Percentiles rank a stretch among this genome's conserved stretches.
Conservation (phyloP, 2,113 vertebrate species). For the Falcunculus frontatus region DNA sequence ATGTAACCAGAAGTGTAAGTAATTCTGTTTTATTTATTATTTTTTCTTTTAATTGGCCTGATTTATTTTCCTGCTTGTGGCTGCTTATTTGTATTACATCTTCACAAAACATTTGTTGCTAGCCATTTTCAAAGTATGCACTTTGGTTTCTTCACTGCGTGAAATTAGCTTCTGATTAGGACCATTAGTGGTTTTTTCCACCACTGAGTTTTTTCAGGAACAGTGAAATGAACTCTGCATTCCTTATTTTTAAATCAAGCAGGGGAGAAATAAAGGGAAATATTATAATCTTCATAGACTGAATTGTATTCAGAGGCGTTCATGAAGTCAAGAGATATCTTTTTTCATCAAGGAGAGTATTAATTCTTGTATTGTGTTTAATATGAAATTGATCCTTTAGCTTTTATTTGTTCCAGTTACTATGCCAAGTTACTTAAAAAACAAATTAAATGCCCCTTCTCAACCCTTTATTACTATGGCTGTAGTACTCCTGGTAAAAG, state of each 20-base stretch:
- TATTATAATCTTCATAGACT: neutral
- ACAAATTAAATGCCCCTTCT: neutral
- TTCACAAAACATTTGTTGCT: neutral
- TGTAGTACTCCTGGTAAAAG: neutral
- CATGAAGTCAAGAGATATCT: neutral
- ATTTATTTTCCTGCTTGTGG: neutral
- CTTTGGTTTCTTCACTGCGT: neutral
- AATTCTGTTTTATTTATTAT: neutral
- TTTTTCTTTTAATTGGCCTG: neutral
- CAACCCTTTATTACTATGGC: neutral
- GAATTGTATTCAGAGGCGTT: neutral
- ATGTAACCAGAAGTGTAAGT: constrained; percentile 26
- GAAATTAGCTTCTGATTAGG: neutral
- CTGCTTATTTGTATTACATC: neutral
- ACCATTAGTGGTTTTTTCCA: neutral
- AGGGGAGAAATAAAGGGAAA: neutral
- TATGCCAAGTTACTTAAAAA: neutral
- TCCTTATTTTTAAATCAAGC: neutral
- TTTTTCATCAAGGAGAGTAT: neutral
- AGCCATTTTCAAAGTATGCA: neutral
- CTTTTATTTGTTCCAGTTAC: neutral
- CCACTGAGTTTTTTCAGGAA: neutral
- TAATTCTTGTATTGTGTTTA: neutral
- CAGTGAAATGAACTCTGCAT: neutral
- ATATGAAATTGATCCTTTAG: neutral